These are phyloP conservation scores for Perccottus glenii DNA, from an alignment of 2,113 vertebrate genomes.

Conservation along the genomic window DNA sequence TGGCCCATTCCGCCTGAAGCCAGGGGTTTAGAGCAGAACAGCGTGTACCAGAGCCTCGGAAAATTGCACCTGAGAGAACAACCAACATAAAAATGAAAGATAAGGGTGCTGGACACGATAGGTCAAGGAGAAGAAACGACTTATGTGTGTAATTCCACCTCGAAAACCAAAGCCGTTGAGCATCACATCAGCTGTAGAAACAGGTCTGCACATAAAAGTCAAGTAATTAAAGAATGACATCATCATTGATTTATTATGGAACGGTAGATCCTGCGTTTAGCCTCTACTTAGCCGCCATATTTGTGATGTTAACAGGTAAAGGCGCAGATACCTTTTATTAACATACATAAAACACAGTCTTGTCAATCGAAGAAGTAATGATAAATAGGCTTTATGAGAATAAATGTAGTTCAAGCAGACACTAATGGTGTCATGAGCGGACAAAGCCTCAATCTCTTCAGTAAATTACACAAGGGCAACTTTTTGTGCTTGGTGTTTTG, in stretches of 20 bases:
- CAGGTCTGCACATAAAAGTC: slow-evolving; percentile 1
- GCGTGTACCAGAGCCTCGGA: slow-evolving; percentile 28
- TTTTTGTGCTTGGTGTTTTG: no score
- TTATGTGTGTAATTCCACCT: slow-evolving; percentile 31
- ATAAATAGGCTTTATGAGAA: no score
- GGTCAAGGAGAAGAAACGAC: slow-evolving; percentile 48
- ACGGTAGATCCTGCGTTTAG: not conserved
- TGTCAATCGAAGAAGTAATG: no score
- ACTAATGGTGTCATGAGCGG: no score
- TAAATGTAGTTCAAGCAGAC: no score
- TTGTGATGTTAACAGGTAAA: not conserved
- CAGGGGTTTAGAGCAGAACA: slow-evolving; percentile 35
- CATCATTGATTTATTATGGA: not conserved
- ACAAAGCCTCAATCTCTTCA: no score
- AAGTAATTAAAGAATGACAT: not conserved
- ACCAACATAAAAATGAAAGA: slow-evolving; percentile 52
- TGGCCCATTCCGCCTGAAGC: slow-evolving; percentile 25
- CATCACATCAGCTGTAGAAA: not conserved
- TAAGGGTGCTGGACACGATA: slow-evolving; percentile 8
- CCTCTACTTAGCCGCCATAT: not conserved
- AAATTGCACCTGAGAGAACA: slow-evolving; percentile 46
- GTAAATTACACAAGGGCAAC: no score
- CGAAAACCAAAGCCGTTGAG: slow-evolving; percentile 1
- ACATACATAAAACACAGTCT: no score
- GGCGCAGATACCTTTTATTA: no score